Evolutionary conservation across 2,113 vertebrate species (phyloP), one percentile per base, ranked within the genome.

Genomic region (Brachyistius frenatus): DNA sequence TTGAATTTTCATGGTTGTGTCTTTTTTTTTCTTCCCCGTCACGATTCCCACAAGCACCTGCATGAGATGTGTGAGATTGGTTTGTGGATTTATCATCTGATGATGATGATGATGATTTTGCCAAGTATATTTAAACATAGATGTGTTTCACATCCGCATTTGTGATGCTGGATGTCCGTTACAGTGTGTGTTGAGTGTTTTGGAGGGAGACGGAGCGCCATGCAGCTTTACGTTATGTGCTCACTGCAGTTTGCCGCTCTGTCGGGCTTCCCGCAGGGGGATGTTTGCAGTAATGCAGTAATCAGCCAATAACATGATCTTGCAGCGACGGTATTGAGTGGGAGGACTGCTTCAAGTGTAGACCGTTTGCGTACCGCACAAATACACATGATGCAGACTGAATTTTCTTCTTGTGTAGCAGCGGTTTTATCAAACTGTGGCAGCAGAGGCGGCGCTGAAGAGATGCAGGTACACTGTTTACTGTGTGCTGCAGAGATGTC

Each of bases 1-100:
- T 91, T 89, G 86, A 91, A 90, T 90, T 76, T 90, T 90, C 52
- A 86, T 80, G 76, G 47, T 66, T 70, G 49, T 41, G 41, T 58
- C 23, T 67, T 76, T 69, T 57, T 57, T 63, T 35, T 3, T 68
- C 6, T 5, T 32, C 16, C 41, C 41, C n/a, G 50, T 57, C 73
- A 72, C 4, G 16, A 65, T 79, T 80, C 47, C 66, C 70, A 72
- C 64, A 63, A 73, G 53, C 81, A 83, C 75, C 86, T 84, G 81
- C 71, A 71, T n/a, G 39, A 64, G 3, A 64, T 64, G 69, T 52
- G 23, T 11, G 47, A n/a, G 37, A 16, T 75, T 74, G 47, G 60
- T 67, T 81, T 76, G 52, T 73, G 73, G 63, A 52, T 81, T 73
- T 65, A 52, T 72, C 33, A 41, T 49, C 35, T 61, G 50, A 39